phyloP scores from a whole-genome alignment of 1,140 invertebrate genomes.

The Monomorium pharaonis region DNA sequence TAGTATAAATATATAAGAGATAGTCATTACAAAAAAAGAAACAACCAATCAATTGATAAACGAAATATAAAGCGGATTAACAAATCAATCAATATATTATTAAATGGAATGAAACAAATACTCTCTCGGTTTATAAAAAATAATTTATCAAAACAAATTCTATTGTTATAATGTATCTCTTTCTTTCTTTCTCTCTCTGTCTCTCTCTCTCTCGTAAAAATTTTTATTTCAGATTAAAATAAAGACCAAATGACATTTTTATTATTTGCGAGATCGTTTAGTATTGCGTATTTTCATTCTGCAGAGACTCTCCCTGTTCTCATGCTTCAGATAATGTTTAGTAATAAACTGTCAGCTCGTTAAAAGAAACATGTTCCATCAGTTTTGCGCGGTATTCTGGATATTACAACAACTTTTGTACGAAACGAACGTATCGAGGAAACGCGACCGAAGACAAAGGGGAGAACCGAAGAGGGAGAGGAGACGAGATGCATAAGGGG shows the following conservation, averaged over 20 bases:
- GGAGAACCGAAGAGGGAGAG: constrained; percentile 25
- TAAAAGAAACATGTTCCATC: not conserved
- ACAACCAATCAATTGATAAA: not conserved
- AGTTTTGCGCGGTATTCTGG: not conserved
- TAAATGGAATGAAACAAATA: not conserved
- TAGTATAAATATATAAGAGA: not conserved
- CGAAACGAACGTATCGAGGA: constrained; percentile 49
- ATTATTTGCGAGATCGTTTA: not conserved
- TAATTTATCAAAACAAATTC: not conserved
- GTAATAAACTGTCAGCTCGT: not conserved
- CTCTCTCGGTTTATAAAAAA: not conserved
- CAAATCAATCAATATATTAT: not conserved
- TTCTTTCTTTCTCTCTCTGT: not conserved
- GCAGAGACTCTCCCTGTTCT: not conserved
- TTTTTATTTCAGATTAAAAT: not conserved
- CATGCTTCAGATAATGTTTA: not conserved
- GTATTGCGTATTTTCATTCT: not conserved
- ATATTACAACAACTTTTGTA: constrained; percentile 42
- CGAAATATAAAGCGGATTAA: not conserved
- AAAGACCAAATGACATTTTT: not conserved
- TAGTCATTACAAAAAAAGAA: not conserved
- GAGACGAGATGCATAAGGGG: not conserved
- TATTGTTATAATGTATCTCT: not conserved
- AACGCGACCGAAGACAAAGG: constrained; percentile 15
- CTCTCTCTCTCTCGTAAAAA: not conserved